Base-by-base conservation (phyloP, 2,113 vertebrate species). In the Oncorhynchus tshawytscha region DNA sequence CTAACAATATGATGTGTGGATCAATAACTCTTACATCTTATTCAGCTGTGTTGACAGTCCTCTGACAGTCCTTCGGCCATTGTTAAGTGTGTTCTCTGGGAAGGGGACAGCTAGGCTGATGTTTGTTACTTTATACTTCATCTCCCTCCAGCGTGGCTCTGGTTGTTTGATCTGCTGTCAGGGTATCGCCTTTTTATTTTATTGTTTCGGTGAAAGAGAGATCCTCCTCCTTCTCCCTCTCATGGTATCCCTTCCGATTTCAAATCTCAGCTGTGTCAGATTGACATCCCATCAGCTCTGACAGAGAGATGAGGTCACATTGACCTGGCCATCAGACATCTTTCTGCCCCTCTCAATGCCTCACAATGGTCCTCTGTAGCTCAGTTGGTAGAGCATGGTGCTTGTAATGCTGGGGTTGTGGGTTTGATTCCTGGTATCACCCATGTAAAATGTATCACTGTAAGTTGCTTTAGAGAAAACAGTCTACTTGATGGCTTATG, bases 91-190 rank as follows among this genome's bases (percentile, higher is more conserved):
- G 60, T 76, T 81, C 74, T 71, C 71, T 78, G 4, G 22, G 66
- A 77, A 49, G 70, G 67, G 76, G 83, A 80, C 67, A n/a, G 60
- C 8, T 31, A 16, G 49, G 48, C 49, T 67, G 5, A 71, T 77
- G 62, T 75, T 67, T 45, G 54, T 79, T 67, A 39, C 34, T 34
- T 31, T 73, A 24, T 81, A 57, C 67, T 72, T 49, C 49, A 48
- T 34, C 8, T 51, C 45, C 16, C 48, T 3, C 22, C 5, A 15
- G 59, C n/a, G 9, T 25, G 8, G 4, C 78, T n/a, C 64, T 70
- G 66, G 76, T 76, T 79, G 74, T 82, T 75, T 81, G 70, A 68
- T 66, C 31, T 70, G 22, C 49, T 12, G 48, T 64, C 34, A 39
- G 66, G 68, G 78, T 45, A 59, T 27, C 39, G 64, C 45, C 69